phyloP scores from a whole-genome alignment of 2,888 invertebrate species.

The Caenorhabditis drosophilae region DNA sequence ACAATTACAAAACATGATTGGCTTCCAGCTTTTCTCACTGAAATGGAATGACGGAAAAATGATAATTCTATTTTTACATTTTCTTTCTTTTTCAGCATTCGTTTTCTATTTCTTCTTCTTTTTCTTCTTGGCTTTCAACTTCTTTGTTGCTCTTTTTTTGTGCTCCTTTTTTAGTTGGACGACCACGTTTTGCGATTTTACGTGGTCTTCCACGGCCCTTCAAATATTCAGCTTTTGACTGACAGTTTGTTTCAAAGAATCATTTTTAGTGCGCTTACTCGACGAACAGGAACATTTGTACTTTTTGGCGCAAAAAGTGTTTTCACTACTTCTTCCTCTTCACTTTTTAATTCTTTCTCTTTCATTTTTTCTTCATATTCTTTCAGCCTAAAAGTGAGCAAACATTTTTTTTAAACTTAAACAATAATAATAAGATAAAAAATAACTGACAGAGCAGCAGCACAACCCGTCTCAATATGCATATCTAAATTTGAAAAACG shows the following conservation, averaged over 20 bases:
- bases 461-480: constrained; percentile 31
- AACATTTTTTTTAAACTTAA: not conserved
- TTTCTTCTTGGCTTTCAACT: not conserved
- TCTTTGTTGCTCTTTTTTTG: not conserved
- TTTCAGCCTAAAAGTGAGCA: not conserved
- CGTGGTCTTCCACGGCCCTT: not conserved
- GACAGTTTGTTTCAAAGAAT: not conserved
- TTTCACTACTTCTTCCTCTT: not conserved
- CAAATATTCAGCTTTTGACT: not conserved
- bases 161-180: no score
- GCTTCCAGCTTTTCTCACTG: no score
- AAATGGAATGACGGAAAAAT: no score
- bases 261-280: no score
- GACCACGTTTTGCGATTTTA: no score
- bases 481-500: constrained; percentile 22
- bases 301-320: not conserved
- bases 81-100: no score
- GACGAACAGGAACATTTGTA: no score
- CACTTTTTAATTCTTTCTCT: not conserved
- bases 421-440: not conserved
- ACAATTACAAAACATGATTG: no score
- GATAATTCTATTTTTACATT: no score
- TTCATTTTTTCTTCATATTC: not conserved
- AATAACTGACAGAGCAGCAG: constrained; percentile 23
- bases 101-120: no score